Evolutionary conservation across 2,113 vertebrate species (phyloP), one percentile per base, ranked within the genome.

Genomic region (Phalacrocorax carbo): DNA sequence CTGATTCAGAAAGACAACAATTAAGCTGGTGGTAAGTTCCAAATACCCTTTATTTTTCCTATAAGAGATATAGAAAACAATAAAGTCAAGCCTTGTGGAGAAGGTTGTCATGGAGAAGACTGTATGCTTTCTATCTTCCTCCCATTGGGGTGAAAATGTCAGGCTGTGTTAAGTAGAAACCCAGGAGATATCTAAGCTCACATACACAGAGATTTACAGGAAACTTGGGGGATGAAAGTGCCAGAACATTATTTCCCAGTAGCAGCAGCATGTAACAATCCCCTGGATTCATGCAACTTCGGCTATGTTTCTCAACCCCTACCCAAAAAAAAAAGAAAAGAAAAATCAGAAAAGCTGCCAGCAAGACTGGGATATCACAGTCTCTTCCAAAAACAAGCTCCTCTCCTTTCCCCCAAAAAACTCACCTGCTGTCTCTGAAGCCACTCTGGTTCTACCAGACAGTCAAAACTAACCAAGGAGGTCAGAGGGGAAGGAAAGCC

Each of bases 361-460:
- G 11, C 9, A 73, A 30, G 51, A 60, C 10, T 0, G 0, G 11
- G 5, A 12, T 69, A 49, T 38, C 29, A 22, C 14, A 69, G 12
- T 11, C 29, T 57, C 22, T 73, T 83, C 54, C 36, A 16, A 57
- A 88, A 79, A 5, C 17, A 83, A 57, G 14, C 4, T 78, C 10
- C n/a, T 75, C 18, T 51, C 13, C 27, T 90, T 88, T 11, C 38
- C 10, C 22, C 10, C 38, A 61, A 57, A 60, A 76, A 29, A 2
- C 14, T 38, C 15, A 55, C 16, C 34, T 78, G 36, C 32, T 86
- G 34, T 19, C 19, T 55, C 69, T 60, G 60, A 75, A 78, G 46
- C 12, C n/a, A 38, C 9, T 58, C 8, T 46, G 7, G 7, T 75
- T 42, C 51, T 87, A 22, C 32, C 27, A 3, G 1, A 16, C 36